phyloP scores from a whole-genome alignment of 2,888 invertebrate species.

The Mellilla xanthometata region DNA sequence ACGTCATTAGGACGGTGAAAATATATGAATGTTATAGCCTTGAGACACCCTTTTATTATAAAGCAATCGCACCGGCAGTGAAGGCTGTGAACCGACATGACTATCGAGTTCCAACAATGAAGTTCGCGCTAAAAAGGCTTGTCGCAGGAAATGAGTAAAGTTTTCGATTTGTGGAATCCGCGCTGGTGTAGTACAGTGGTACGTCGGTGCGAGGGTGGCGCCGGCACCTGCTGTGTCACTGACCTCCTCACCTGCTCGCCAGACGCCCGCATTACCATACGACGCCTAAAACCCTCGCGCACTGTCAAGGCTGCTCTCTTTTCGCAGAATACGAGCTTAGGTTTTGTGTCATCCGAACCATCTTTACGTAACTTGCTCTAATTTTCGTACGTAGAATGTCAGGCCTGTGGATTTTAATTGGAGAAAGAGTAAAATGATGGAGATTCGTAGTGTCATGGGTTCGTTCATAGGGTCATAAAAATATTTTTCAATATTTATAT shows the following conservation, averaged over 20 bases:
- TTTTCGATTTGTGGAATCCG: constrained; percentile 33
- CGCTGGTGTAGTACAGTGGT: constrained; percentile 21
- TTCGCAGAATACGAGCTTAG: neutral
- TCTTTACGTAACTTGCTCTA: no score
- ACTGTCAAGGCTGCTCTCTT: constrained; percentile 33
- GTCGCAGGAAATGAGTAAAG: constrained; percentile 47
- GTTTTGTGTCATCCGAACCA: no score
- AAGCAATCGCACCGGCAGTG: constrained; percentile 9
- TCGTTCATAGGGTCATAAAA: no score
- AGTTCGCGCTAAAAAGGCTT: constrained; percentile 24
- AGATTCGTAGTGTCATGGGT: no score
- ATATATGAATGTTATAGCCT: constrained; percentile 1
- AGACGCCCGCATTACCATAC: constrained; percentile 58
- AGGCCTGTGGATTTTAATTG: no score
- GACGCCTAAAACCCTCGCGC: constrained; percentile 39
- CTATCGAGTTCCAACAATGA: constrained; percentile 21
- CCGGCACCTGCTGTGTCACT: constrained; percentile 59
- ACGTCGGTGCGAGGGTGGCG: constrained; percentile 42
- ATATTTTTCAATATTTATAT: no score
- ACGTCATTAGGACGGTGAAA: neutral
- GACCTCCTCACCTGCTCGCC: constrained; percentile 73
- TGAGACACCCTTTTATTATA: constrained; percentile 4
- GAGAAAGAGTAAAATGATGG: no score
- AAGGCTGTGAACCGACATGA: constrained; percentile 20
- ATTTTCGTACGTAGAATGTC: no score